Conservation (phyloP, 2,113 vertebrate species). For the Coptodon bakossiorum region DNA sequence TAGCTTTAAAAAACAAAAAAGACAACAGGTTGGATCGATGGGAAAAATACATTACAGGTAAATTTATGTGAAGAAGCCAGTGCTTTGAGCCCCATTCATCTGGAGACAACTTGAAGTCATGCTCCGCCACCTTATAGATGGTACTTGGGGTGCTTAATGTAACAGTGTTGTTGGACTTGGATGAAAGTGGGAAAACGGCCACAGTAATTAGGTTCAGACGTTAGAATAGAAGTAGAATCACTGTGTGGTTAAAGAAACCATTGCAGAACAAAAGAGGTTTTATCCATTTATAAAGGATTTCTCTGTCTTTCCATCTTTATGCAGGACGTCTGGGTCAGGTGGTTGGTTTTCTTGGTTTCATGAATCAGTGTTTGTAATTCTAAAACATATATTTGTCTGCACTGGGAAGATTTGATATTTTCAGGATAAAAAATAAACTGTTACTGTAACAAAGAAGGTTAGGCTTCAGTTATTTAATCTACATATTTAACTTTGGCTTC, state of each 20-base stretch:
- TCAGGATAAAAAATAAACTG: rapidly evolving
- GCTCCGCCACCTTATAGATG: rapidly evolving
- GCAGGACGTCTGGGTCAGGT: background rate
- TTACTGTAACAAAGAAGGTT: background rate
- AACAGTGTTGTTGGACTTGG: background rate
- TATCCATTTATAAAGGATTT: rapidly evolving
- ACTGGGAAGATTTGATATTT: background rate
- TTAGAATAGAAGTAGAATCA: background rate
- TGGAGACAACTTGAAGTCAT: background rate
- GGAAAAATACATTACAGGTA: background rate
- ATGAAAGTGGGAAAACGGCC: background rate
- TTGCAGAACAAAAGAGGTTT: background rate
- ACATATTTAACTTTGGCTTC: background rate
- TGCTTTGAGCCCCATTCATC: background rate
- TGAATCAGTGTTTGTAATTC: background rate
- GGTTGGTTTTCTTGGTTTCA: rapidly evolving
- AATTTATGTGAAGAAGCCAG: background rate
- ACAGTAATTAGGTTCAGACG: rapidly evolving
- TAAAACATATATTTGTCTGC: background rate
- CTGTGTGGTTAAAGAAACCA: rapidly evolving
- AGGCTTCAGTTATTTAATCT: background rate
- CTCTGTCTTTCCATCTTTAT: rapidly evolving
- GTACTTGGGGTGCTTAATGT: background rate
- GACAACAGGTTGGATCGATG: background rate
- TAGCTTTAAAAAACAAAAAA: background rate